phyloP scores from a whole-genome alignment of 2,113 vertebrate genomes.

The Pampusana beccarii region DNA sequence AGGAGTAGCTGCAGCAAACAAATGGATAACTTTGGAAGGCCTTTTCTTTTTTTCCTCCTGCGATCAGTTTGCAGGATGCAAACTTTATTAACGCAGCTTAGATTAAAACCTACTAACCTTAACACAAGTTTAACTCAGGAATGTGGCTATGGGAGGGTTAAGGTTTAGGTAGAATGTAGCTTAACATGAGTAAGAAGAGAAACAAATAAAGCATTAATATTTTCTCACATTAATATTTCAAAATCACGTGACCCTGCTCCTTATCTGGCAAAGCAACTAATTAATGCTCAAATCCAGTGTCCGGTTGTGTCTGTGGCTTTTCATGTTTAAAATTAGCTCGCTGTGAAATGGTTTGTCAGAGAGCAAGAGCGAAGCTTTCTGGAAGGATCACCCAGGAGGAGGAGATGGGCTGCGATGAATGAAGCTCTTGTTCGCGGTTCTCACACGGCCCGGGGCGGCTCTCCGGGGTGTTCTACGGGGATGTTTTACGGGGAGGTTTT shows the following conservation, averaged over 20 bases:
- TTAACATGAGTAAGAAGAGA: neutral
- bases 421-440: neutral
- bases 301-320: neutral
- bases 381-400: slow-evolving; percentile 17
- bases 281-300: neutral
- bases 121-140: neutral
- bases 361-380: neutral
- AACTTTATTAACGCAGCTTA: neutral
- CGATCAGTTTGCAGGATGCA: neutral
- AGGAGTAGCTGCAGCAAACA: slow-evolving; percentile 24
- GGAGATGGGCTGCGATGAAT: neutral
- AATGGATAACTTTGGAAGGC: neutral
- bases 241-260: neutral
- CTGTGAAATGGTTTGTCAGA: slow-evolving; percentile 11
- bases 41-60: neutral
- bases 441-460: neutral
- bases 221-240: neutral
- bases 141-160: neutral
- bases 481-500: neutral
- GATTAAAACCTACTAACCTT: neutral
- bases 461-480: too few species aligned
- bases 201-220: neutral
- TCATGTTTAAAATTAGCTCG: neutral
- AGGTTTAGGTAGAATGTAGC: neutral
- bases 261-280: neutral